Conservation (phyloP, 2,113 vertebrate genomes). For the Myiagra hebetior region DNA sequence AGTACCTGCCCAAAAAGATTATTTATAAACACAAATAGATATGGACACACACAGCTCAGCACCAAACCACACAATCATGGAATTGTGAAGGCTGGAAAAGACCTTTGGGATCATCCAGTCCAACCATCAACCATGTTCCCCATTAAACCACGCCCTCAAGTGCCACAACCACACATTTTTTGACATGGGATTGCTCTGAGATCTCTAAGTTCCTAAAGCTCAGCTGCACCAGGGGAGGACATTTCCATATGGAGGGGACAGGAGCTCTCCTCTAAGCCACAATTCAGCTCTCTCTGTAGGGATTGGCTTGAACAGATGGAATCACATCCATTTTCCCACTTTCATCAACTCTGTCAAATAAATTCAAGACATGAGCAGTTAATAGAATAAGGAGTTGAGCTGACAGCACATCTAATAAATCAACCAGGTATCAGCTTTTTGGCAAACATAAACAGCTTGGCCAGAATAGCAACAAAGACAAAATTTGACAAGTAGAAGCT, state of each 20-base stretch:
- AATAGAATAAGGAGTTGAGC: not conserved
- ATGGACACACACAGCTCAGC: not conserved
- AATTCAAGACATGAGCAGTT: not conserved
- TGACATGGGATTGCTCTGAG: not conserved
- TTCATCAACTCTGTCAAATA: not conserved
- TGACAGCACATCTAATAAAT: not conserved
- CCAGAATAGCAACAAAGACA: not conserved
- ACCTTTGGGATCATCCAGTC: not conserved
- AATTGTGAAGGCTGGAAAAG: not conserved
- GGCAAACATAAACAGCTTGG: not conserved
- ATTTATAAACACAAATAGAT: not conserved
- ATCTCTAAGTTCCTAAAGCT: not conserved
- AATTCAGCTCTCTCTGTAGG: not conserved
- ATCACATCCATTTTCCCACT: not conserved
- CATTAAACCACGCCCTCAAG: not conserved
- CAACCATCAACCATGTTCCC: not conserved
- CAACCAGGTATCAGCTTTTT: not conserved
- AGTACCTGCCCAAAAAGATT: not conserved
- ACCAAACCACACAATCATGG: not conserved
- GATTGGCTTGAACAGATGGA: not conserved
- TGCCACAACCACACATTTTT: not conserved
- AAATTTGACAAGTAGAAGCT: not conserved
- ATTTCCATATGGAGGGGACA: not conserved
- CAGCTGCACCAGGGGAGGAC: not conserved
- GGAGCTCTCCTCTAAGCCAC: not conserved